A percentile compares a stretch with the other conserved stretches of the same genome.
These are phyloP conservation scores for Nasonovia ribisnigri DNA, from an alignment of 2,888 invertebrate species.

Conservation along the genomic window DNA sequence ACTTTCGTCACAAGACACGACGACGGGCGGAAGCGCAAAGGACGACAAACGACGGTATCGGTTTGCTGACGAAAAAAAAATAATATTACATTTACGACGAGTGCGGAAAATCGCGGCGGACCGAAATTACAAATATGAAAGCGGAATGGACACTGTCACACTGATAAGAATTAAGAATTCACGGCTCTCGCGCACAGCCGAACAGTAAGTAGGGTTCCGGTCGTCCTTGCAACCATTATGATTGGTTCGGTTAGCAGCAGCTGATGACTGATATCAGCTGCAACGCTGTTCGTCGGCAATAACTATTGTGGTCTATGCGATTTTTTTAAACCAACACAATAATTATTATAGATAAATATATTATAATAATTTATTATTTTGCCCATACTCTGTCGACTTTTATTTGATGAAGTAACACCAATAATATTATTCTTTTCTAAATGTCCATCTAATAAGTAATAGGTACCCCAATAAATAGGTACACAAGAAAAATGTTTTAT, in stretches of 20 bases:
- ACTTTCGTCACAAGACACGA: neutral
- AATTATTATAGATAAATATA: no score
- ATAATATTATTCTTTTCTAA: no score
- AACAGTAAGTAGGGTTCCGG: slow-evolving; percentile 44
- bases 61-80: neutral
- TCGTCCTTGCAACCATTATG: slow-evolving; percentile 52
- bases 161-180: slow-evolving; percentile 54
- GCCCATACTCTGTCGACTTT: no score
- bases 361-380: no score
- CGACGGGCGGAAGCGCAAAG: neutral
- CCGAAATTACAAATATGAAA: slow-evolving; percentile 19
- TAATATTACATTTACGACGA: neutral
- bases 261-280: slow-evolving; percentile 39
- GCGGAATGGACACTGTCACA: slow-evolving; percentile 40
- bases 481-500: no score
- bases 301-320: neutral
- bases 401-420: no score
- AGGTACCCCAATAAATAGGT: no score
- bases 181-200: neutral
- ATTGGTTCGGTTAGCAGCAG: slow-evolving; percentile 15
- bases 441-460: no score
- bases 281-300: slow-evolving; percentile 13
- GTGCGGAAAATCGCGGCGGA: neutral
- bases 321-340: neutral
- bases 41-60: neutral